Evolutionary conservation across 2,888 invertebrate genomes (phyloP), one percentile per base, ranked within the genome.

Genomic region (Ormyrus pomaceus): DNA sequence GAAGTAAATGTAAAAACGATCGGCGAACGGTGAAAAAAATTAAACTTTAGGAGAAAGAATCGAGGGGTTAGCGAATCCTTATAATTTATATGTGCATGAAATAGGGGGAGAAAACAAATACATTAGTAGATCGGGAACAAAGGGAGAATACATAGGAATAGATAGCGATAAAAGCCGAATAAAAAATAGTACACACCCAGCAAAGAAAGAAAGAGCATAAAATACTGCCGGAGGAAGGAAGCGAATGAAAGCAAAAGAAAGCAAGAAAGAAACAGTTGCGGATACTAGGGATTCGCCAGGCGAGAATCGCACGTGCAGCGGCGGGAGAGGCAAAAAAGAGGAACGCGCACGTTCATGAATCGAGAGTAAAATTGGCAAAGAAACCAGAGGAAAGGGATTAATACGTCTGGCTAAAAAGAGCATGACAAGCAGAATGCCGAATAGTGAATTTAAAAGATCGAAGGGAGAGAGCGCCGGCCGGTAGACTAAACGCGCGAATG

Each of bases 361-460:
- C n/a, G 55, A 19, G 11, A 9, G 55, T 6, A 34, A 34, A 56
- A 55, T 11, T 11, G 45, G 45, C 11, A 8, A 45, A 66, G 13
- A 11, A 10, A 62, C 11, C 45, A 62, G 53, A 56, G 45, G 48
- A 56, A 68, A 13, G 46, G 51, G 56, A 55, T 66, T 65, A 65
- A 65, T 65, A 13, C 65, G 19, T 9, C 50, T 9, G 50, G 6
- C 65, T 13, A 13, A 65, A 68, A 66, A 51, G 19, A 56, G 13
- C 50, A 45, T 11, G 50, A 8, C 50, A 7, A 46, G 50, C n/a
- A 8, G 50, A 72, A 72, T 72, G 10, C 72, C 64, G 64, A 6
- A n/a, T 53, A 62, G 62, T 73, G 62, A 73, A 73, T 73, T 73
- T 73, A 46, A 58, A 58, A 56, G 69, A 56, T 13, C 19, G 53